phyloP scores from a whole-genome alignment of 2,113 vertebrate species.

The Corynorhinus townsendii region DNA sequence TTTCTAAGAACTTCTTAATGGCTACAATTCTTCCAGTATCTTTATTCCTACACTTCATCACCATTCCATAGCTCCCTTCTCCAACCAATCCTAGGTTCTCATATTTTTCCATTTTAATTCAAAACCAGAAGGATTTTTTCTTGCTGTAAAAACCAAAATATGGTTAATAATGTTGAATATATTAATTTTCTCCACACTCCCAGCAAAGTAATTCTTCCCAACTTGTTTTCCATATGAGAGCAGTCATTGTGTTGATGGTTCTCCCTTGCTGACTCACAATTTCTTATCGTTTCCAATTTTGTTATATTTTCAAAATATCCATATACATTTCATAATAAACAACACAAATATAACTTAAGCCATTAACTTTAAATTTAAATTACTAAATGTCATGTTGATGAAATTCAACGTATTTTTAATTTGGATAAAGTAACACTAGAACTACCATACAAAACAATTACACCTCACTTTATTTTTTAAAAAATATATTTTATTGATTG shows the following conservation, averaged over 20 bases:
- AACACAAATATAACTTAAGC: conserved; percentile 3
- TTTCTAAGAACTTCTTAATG: conserved; percentile 91
- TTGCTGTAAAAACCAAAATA: conserved; percentile 53
- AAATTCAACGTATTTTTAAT: conserved; percentile 37
- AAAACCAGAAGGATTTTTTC: conserved; percentile 34
- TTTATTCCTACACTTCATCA: conserved; percentile 88
- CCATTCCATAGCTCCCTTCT: conserved; percentile 90
- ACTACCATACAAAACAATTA: background rate
- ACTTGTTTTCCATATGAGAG: background rate
- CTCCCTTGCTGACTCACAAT: background rate
- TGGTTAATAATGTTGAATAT: background rate
- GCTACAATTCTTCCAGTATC: conserved; percentile 88
- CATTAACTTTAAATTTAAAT: conserved; percentile 21
- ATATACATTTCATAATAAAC: background rate
- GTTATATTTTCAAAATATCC: conserved; percentile 4
- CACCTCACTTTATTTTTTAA: background rate
- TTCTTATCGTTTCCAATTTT: conserved; percentile 19
- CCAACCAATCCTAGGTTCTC: conserved; percentile 88
- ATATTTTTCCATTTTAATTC: conserved; percentile 84
- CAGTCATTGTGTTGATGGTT: background rate
- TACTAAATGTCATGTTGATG: background rate
- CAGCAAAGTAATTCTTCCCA: background rate
- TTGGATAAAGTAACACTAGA: background rate
- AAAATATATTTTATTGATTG: too few relatives aligned
- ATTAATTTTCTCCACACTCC: background rate